Evolutionary conservation across 2,113 vertebrate species (phyloP).

Genomic region (Misgurnus mizolepis): DNA sequence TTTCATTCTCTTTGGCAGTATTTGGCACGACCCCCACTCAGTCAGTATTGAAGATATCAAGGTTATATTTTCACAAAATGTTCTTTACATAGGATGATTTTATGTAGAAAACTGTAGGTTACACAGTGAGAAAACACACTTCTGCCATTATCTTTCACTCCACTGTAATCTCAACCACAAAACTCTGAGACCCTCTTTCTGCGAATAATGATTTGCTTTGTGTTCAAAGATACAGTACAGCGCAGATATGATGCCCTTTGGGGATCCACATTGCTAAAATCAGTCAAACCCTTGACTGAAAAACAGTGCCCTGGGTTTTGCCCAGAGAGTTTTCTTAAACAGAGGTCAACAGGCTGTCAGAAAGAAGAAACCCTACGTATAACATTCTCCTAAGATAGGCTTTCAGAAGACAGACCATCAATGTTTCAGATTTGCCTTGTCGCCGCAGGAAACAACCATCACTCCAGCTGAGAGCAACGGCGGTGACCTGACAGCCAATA

Average conservation of each 20-base stretch:
- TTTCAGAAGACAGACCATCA: constrained; percentile 5
- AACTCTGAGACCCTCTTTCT: constrained; percentile 15
- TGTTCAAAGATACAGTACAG: not conserved
- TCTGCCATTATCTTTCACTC: not conserved
- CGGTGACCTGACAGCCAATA: constrained; percentile 48
- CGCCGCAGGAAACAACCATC: constrained; percentile 25
- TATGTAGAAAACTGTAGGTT: too few species aligned
- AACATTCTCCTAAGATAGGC: not conserved
- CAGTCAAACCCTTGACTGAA: constrained; percentile 39
- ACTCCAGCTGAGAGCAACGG: constrained; percentile 32
- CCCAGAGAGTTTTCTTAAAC: constrained; percentile 44
- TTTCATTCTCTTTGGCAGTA: too few species aligned
- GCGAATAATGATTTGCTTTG: not conserved
- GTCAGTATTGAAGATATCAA: too few species aligned
- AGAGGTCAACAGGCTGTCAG: constrained; percentile 50
- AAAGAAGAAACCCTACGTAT: constrained; percentile 18
- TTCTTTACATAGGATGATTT: too few species aligned
- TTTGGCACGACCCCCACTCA: too few species aligned
- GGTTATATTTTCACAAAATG: too few species aligned
- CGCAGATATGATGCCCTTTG: not conserved
- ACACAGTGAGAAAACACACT: not conserved
- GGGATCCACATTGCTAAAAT: constrained; percentile 36
- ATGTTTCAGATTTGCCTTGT: constrained; percentile 32
- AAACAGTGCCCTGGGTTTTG: constrained; percentile 30
- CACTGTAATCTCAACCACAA: not conserved